Base-by-base conservation (phyloP, 2,888 invertebrate species). In the Spilosoma lubricipeda region DNA sequence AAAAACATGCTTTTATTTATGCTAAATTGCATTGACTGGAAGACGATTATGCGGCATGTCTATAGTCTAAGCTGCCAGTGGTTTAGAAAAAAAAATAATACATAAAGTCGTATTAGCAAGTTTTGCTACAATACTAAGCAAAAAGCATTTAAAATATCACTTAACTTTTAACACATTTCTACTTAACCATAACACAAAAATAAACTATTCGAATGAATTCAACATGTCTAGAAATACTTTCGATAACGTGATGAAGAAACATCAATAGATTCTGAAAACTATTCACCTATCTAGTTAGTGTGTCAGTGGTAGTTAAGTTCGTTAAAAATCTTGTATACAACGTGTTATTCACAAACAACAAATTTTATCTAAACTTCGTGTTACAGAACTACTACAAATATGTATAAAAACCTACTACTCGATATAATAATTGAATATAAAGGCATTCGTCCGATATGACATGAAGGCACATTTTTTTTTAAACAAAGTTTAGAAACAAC, bases 391-490 rank as follows among this genome's bases (percentile, higher is more conserved):
- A 88, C 88, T 90, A 90, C 88, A 86, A 90, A 90, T 88, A 90
- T 91, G 92, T 90, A 92, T 94, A 94, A 90, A 71, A 90, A 87
- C 87, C 93, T 93, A 93, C 91, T 90, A 91, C 90, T 91, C 92
- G 90, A 92, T 89, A 87, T 89, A 87, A 89, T 85, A 88, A 87
- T 85, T 81, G 84, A 85, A 80, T 84, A 82, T 88, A 91, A 95
- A 95, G 94, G 94, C 94, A 93, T 91, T 89, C 91, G 92, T 94
- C 90, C 88, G 94, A 95, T 94, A 94, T 95, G 95, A 95, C 93
- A 93, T 88, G 90, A 95, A 95, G 95, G 95, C 95, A 95, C 95
- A 92, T 88, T 87, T 90, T 89, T 84, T 86, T 85, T 90, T 89
- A 91, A 88, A 88, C 88, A 88, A 87, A 86, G 86, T 86, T 86